A percentile compares a stretch with the other conserved stretches of the same genome.
Evolutionary conservation across 2,888 invertebrate species (phyloP).

Genomic region (Plebejus argus): DNA sequence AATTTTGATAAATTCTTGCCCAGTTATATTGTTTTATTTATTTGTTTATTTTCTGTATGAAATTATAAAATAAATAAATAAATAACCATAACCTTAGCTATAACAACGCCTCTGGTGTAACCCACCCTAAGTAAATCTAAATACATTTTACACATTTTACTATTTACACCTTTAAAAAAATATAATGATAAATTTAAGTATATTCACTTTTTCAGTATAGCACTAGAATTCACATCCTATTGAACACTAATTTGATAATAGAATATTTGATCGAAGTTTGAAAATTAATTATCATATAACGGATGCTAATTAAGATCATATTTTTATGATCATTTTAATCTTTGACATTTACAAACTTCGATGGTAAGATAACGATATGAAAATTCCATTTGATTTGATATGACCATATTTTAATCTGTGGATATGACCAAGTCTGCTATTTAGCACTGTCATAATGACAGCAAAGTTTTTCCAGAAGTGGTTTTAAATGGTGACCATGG

Average conservation of each 20-base stretch:
- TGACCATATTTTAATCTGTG: too few relatives aligned
- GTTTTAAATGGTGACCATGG: neutral
- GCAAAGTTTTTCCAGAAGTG: neutral
- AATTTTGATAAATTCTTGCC: too few relatives aligned
- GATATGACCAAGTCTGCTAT: neutral
- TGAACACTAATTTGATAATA: neutral
- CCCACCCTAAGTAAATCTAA: too few relatives aligned
- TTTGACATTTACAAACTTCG: slow-evolving; percentile 1
- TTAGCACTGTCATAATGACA: neutral
- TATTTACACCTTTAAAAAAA: too few relatives aligned
- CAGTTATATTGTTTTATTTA: too few relatives aligned
- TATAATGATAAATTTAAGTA: too few relatives aligned
- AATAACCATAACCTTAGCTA: too few relatives aligned
- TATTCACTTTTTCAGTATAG: neutral
- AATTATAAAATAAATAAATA: too few relatives aligned
- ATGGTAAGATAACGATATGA: neutral
- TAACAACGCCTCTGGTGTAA: too few relatives aligned
- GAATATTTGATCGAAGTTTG: too few relatives aligned
- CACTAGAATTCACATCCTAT: neutral
- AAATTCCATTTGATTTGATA: neutral
- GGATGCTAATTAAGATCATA: slow-evolving; percentile 13
- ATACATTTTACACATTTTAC: too few relatives aligned
- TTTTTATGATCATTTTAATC: neutral
- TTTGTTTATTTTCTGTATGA: too few relatives aligned
- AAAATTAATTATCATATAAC: neutral